Percentiles rank a stretch among this genome's conserved stretches.
Evolutionary conservation across 2,797 vertebrate species (phyloP).

Genomic region (Sebastes nivosus): DNA sequence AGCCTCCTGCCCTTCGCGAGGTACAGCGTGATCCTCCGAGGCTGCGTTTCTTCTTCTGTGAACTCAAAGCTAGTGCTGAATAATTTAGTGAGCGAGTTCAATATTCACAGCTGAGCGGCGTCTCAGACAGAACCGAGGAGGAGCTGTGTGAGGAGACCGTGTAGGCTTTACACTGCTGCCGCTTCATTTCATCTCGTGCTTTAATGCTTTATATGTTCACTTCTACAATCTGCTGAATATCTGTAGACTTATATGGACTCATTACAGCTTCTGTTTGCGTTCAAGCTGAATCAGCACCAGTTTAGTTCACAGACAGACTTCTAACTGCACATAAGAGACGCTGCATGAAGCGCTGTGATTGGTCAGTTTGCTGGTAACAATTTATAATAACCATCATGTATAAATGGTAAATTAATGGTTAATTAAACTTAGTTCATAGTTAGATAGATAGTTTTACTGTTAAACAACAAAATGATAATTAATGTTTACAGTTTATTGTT

Average conservation of each 20-base stretch:
- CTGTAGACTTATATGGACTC: background rate
- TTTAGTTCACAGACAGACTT: background rate
- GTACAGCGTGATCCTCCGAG: background rate
- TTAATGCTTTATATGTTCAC: background rate
- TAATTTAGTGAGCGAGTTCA: constrained; percentile 28
- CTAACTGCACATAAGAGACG: too few relatives aligned
- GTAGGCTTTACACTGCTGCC: background rate
- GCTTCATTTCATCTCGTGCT: background rate
- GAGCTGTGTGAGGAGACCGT: background rate
- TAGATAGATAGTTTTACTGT: too few relatives aligned
- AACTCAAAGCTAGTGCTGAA: constrained; percentile 10
- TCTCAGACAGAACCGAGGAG: background rate
- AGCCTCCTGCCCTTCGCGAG: background rate
- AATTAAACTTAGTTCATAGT: too few relatives aligned
- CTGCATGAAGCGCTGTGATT: too few relatives aligned
- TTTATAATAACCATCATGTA: too few relatives aligned
- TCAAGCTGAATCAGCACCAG: background rate
- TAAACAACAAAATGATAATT: too few relatives aligned
- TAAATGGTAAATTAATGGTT: too few relatives aligned
- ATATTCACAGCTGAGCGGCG: constrained; percentile 4
- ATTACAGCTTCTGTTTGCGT: background rate
- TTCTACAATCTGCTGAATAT: background rate
- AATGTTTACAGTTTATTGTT: too few relatives aligned
- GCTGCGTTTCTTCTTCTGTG: background rate
- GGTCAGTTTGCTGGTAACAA: too few relatives aligned